These are phyloP conservation scores for Aspiorhynchus laticeps DNA, from an alignment of 2,113 vertebrate species.

Conservation along the genomic window DNA sequence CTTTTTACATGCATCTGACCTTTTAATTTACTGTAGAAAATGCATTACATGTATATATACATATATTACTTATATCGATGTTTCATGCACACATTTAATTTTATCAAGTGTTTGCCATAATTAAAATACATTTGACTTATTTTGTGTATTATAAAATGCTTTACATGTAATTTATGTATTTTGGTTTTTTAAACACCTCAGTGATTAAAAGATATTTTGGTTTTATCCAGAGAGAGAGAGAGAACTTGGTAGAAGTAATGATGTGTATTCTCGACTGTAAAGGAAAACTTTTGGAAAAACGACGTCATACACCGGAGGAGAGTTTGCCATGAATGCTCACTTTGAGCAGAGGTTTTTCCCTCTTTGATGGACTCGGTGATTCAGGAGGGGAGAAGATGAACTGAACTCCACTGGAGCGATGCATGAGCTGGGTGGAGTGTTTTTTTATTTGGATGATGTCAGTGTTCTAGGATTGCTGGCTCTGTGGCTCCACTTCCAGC, in stretches of 20 bases:
- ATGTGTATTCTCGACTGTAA: slow-evolving; percentile 57
- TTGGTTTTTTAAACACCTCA: neutral
- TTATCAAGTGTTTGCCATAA: neutral
- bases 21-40: neutral
- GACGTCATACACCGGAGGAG: slow-evolving; percentile 67
- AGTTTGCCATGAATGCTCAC: slow-evolving; percentile 67
- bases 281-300: slow-evolving; percentile 69
- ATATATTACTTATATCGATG: neutral
- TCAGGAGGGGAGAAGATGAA: slow-evolving; percentile 61
- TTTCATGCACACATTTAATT: neutral
- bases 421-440: slow-evolving; percentile 68
- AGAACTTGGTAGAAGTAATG: slow-evolving; percentile 33
- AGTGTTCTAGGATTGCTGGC: slow-evolving; percentile 62
- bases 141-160: neutral
- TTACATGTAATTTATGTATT: neutral
- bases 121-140: neutral
- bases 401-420: slow-evolving; percentile 64
- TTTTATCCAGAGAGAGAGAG: neutral
- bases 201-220: neutral
- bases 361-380: slow-evolving; percentile 71
- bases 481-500: slow-evolving; percentile 60
- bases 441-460: slow-evolving; percentile 71
- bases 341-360: slow-evolving; percentile 59
- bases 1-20: neutral
- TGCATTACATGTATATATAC: neutral